Percentiles rank a stretch among this genome's conserved stretches.
phyloP scores from a whole-genome alignment of 2,113 vertebrate species.

The Pelecanoides urinatrix region DNA sequence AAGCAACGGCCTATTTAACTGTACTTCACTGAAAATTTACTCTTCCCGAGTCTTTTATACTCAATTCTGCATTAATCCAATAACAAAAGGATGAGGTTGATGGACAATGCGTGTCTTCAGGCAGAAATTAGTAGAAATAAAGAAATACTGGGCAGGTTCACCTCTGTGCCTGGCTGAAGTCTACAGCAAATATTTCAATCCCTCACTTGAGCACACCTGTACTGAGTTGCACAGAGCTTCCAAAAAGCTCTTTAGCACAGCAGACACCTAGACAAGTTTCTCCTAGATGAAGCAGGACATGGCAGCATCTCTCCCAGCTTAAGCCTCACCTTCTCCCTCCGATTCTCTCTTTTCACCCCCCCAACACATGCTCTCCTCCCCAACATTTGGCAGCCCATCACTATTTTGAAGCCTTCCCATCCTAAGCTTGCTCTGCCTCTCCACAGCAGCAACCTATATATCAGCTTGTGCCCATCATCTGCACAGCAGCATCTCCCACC shows the following conservation, averaged over 20 bases:
- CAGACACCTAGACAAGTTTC: not conserved
- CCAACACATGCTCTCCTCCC: not conserved
- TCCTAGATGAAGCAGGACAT: not conserved
- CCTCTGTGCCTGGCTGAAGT: not conserved
- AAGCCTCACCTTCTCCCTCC: not conserved
- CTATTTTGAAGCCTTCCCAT: not conserved
- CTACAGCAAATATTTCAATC: not conserved
- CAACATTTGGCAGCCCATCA: not conserved
- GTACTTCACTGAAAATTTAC: not conserved
- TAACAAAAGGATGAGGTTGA: not conserved
- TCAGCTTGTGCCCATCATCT: not conserved
- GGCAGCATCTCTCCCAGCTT: not conserved
- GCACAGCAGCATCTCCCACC: not conserved
- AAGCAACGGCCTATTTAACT: not conserved
- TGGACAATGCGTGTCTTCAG: fast-evolving
- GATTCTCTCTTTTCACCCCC: not conserved
- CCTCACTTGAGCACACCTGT: fast-evolving
- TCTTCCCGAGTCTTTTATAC: not conserved
- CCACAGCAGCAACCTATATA: not conserved
- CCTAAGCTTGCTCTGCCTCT: not conserved
- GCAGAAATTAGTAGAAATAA: not conserved
- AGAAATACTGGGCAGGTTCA: not conserved
- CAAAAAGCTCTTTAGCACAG: not conserved
- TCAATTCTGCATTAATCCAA: not conserved
- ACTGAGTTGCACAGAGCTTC: not conserved